A percentile compares a stretch with the other conserved stretches of the same genome.
Conservation (phyloP, 2,888 invertebrate species). For the Scaptomyza flava region DNA sequence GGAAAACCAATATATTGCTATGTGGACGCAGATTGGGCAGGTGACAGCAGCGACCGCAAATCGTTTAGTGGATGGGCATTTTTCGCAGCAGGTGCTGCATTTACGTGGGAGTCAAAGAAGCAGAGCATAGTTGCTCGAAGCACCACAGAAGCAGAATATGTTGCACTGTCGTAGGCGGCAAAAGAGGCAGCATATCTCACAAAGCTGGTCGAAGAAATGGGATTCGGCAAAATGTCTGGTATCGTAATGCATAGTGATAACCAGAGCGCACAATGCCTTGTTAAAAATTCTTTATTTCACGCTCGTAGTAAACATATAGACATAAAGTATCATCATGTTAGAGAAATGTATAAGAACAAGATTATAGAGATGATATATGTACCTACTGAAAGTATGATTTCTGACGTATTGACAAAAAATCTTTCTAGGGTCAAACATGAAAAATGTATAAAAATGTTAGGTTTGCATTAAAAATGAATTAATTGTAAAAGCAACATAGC, state of each 20-base stretch:
- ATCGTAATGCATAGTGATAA: background rate
- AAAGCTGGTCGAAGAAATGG: background rate
- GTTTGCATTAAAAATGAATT: background rate
- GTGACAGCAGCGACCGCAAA: too few relatives aligned
- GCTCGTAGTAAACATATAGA: background rate
- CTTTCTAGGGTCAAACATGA: background rate
- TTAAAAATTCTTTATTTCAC: background rate
- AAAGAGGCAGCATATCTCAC: too few relatives aligned
- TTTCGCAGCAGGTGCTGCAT: too few relatives aligned
- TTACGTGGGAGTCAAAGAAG: too few relatives aligned
- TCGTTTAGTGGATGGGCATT: too few relatives aligned
- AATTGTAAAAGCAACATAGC: background rate
- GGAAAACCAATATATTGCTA: too few relatives aligned
- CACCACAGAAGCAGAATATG: too few relatives aligned
- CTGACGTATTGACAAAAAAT: background rate
- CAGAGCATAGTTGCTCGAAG: too few relatives aligned
- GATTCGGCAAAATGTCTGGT: background rate
- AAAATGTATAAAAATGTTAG: background rate
- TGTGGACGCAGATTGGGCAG: too few relatives aligned
- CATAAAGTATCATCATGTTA: background rate
- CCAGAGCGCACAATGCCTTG: background rate
- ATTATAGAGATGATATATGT: background rate
- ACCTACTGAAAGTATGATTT: background rate
- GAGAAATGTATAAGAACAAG: background rate
- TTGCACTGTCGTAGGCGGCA: too few relatives aligned